Conservation (phyloP, 1,140 invertebrate genomes). For the Cotesia vestalis region DNA sequence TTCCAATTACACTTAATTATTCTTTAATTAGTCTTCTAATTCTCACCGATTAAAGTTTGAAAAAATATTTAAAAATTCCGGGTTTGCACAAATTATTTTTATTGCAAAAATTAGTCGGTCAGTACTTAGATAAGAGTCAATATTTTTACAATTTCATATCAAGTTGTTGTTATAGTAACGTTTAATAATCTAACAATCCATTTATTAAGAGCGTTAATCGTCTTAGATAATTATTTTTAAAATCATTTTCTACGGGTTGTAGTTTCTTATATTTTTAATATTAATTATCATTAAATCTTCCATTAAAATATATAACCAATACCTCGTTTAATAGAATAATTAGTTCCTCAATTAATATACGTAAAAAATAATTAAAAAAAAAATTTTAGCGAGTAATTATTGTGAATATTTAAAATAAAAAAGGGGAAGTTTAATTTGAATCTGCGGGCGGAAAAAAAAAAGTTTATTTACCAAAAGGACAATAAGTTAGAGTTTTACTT, state of each 20-base stretch:
- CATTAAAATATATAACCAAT: no score
- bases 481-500: no score
- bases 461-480: no score
- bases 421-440: background rate
- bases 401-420: background rate
- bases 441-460: background rate
- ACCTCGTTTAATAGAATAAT: no score
- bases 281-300: no score
- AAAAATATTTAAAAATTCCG: background rate
- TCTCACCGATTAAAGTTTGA: background rate
- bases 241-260: no score
- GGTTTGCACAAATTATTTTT: background rate
- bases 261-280: no score
- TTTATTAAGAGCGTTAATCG: no score
- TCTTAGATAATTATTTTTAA: background rate
- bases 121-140: background rate
- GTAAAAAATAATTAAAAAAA: no score
- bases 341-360: no score
- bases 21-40: background rate
- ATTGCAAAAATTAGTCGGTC: background rate
- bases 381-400: no score
- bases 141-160: slow-evolving; percentile 41
- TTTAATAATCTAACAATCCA: no score
- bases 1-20: background rate
- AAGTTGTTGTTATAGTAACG: background rate